Evolutionary conservation across 2,797 vertebrate species (phyloP).

Genomic region (Choloepus didactylus): DNA sequence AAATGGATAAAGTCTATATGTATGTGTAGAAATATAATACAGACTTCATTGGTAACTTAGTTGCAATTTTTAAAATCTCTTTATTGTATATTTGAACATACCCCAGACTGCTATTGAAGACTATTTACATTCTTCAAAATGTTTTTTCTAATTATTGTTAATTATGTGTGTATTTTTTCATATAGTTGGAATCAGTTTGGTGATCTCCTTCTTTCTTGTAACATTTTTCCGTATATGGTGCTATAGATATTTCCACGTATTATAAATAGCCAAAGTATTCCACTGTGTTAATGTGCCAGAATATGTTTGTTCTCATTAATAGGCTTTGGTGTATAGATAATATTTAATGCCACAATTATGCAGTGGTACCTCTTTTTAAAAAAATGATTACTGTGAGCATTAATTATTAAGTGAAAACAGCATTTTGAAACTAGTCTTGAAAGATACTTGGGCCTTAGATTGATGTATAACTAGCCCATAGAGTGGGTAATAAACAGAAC

Average conservation of each 20-base stretch:
- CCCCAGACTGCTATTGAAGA: not conserved
- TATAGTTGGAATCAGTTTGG: not conserved
- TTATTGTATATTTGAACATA: not conserved
- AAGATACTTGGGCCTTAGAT: not conserved
- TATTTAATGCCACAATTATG: not conserved
- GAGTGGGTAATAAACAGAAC: constrained; percentile 27
- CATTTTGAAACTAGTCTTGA: constrained; percentile 8
- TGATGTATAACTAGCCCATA: not conserved
- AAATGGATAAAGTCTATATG: not conserved
- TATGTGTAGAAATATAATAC: not conserved
- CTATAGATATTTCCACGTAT: not conserved
- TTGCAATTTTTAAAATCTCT: constrained; percentile 8
- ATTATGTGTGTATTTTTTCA: not conserved
- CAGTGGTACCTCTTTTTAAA: not conserved
- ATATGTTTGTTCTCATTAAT: not conserved
- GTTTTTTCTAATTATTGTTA: not conserved
- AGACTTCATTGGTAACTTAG: not conserved
- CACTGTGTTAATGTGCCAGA: not conserved
- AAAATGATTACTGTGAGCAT: not conserved
- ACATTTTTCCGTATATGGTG: not conserved
- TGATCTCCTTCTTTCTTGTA: not conserved
- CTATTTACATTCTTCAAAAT: not conserved
- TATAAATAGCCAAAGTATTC: not conserved
- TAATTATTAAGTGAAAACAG: constrained; percentile 18
- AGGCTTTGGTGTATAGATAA: not conserved